These are phyloP conservation scores for Uropsilus gracilis DNA, from an alignment of 2,113 vertebrate species.

Conservation along the genomic window DNA sequence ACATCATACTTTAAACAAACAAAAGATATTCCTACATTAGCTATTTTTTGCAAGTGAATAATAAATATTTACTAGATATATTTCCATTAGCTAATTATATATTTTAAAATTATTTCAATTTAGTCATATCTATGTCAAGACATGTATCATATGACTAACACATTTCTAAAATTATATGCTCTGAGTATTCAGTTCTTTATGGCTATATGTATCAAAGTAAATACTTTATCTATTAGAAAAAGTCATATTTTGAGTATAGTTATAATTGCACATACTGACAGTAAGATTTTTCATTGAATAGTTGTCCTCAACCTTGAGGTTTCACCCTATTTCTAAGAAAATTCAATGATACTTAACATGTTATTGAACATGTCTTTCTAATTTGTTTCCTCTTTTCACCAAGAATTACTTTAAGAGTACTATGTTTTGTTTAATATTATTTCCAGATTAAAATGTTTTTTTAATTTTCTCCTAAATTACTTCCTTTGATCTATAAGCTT, in stretches of 20 bases:
- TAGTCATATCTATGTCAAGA: not conserved
- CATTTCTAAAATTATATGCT: not conserved
- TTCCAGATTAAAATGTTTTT: not conserved
- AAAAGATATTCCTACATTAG: not conserved
- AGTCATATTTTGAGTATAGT: not conserved
- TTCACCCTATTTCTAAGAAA: not conserved
- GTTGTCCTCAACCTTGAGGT: not conserved
- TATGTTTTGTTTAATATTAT: not conserved
- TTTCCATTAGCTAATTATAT: not conserved
- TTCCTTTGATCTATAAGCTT: not conserved
- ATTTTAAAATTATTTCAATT: not conserved
- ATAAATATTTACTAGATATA: not conserved
- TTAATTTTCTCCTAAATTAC: not conserved
- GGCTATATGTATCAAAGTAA: not conserved
- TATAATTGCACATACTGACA: not conserved
- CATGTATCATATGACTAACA: not conserved
- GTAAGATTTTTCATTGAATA: not conserved
- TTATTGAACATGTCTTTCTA: too few relatives aligned
- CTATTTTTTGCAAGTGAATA: not conserved
- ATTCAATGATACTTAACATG: too few relatives aligned
- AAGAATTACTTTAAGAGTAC: not conserved
- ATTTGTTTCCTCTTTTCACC: not conserved
- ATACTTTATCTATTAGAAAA: not conserved
- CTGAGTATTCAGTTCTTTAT: not conserved
- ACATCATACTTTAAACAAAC: too few relatives aligned